Base-by-base conservation (phyloP, 1,140 invertebrate genomes). In the honey bee (Apis mellifera) region DNA sequence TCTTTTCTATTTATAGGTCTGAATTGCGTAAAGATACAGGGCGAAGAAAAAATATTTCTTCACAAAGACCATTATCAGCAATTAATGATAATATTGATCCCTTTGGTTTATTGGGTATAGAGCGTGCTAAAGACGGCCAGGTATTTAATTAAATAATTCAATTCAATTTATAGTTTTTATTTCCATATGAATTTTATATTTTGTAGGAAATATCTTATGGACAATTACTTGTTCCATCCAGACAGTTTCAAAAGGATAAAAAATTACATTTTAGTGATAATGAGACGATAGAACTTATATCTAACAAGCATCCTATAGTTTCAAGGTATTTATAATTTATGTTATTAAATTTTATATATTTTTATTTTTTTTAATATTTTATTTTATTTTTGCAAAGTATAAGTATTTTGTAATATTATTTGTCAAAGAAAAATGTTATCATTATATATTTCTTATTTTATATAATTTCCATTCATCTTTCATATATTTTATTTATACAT, bases 71-170 rank as follows among this genome's bases (percentile, higher is more conserved):
- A 13, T 91, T 98, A 42, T 98, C 97, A 42, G 95, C 97, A 9
- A 97, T 98, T 52, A 97, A 96, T 89, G 97, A 98, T 94, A 96
- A 96, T 86, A 94, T 96, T 64, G 98, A 98, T 95, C 97, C 97
- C 19, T 97, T 97, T 93, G 96, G 97, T 94, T 95, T 97, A 23
- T 92, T 98, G 48, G 97, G 97, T 62, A 95, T 98, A 79, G 97
- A 98, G 90, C 95, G 95, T 92, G 96, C 96, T 62, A 96, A 97
- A 91, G 97, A 98, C 93, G 98, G 97, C 82, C 97, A 97, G 94
- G 96, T 96, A 94, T 74, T 32, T 68, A 68, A 69, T 72, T 71
- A 64, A 11, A 62, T 60, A n/a, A 57, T 66, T 19, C 23, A 26
- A 1, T 55, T 64, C n/a, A n/a, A 64, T 59, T 64, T 48, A 75